Evolutionary conservation across 2,113 vertebrate species (phyloP).

Genomic region (Hucho hucho): DNA sequence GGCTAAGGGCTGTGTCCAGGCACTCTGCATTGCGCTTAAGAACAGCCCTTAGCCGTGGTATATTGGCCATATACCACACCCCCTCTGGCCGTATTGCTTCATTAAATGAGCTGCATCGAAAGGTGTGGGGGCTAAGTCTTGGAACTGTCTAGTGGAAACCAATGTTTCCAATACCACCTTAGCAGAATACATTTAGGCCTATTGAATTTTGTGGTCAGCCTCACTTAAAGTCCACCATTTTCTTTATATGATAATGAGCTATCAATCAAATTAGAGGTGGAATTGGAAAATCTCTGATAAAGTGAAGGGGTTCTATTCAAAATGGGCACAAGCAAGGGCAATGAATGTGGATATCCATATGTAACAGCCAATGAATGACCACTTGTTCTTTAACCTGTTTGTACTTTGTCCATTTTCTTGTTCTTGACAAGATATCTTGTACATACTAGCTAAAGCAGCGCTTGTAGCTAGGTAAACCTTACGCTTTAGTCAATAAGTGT

Average conservation of each 20-base stretch:
- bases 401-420: slow-evolving; percentile 21
- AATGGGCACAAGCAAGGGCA: not conserved
- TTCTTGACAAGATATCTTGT: slow-evolving; percentile 47
- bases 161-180: not conserved
- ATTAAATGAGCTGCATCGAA: not conserved
- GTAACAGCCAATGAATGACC: slow-evolving; percentile 45
- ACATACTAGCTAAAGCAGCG: slow-evolving; percentile 33
- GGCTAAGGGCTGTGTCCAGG: too few relatives aligned
- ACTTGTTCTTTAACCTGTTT: slow-evolving; percentile 39
- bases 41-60: too few relatives aligned
- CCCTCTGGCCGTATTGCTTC: too few relatives aligned
- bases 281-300: not conserved
- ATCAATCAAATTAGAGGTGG: not conserved
- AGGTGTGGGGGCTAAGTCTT: slow-evolving; percentile 58
- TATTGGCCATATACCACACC: too few relatives aligned
- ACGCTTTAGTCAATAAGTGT: not conserved
- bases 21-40: too few relatives aligned
- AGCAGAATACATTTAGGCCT: not conserved
- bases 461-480: not conserved
- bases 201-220: too few relatives aligned
- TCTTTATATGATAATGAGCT: too few relatives aligned
- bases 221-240: too few relatives aligned
- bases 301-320: not conserved
- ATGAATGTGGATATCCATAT: slow-evolving; percentile 45
- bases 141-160: slow-evolving; percentile 6